Conservation (phyloP, 1,140 invertebrate species). For the Geopemphigus sp. region DNA sequence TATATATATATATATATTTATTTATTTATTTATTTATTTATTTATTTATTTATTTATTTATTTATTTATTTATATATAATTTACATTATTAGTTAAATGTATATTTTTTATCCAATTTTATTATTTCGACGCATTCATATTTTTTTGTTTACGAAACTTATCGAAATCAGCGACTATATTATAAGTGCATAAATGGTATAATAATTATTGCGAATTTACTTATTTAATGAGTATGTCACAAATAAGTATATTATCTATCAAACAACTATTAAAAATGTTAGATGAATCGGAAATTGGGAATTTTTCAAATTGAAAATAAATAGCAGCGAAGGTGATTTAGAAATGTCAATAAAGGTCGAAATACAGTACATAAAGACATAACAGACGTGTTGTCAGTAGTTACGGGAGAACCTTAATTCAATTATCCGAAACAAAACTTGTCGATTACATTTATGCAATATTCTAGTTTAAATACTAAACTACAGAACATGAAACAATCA, state of each 20-base stretch:
- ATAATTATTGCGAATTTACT: background rate
- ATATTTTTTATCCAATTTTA: too few relatives aligned
- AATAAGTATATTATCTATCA: background rate
- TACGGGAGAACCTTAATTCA: background rate
- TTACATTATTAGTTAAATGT: too few relatives aligned
- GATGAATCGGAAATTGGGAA: background rate
- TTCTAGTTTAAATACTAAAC: background rate
- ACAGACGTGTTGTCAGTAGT: slow-evolving; percentile 5
- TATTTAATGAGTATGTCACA: background rate
- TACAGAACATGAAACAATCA: background rate
- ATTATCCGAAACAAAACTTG: background rate
- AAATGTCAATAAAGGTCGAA: slow-evolving; percentile 1
- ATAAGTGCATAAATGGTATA: too few relatives aligned
- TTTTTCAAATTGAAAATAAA: slow-evolving; percentile 7
- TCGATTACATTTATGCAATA: background rate
- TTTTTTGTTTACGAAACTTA: too few relatives aligned
- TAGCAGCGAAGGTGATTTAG: background rate
- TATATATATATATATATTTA: too few relatives aligned
- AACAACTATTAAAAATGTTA: slow-evolving; percentile 1
- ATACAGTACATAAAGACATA: background rate
- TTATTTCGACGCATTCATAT: too few relatives aligned
- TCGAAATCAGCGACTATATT: too few relatives aligned
- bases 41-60: too few relatives aligned
- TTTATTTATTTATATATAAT: too few relatives aligned
- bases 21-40: too few relatives aligned